Evolutionary conservation across 2,113 vertebrate genomes (phyloP), one percentile per base, ranked within the genome.

Genomic region (Spilogale gracilis): DNA sequence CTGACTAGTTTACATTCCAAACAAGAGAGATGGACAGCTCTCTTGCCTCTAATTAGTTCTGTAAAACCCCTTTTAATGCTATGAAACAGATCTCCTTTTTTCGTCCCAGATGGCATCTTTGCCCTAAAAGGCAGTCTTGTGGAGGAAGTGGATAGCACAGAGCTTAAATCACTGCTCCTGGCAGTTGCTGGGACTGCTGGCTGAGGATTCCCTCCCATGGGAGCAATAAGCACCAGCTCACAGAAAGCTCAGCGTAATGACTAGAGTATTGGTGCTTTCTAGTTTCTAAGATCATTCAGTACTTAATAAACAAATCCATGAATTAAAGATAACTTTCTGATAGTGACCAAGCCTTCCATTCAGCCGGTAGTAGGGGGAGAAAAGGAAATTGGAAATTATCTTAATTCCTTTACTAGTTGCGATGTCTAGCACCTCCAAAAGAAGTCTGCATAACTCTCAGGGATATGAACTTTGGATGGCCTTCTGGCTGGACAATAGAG

Each of bases 31-130:
- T 50, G 17, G 78, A 32, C 17, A 95, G 45, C 2, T 30, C 7
- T 90, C 92, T 96, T 87, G 45, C 88, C 92, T 82, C 58, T 65
- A 88, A 88, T 95, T 93, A 92, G 69, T 81, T 97, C 73, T 94
- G 32, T 58, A 85, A 90, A 95, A 81, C 61, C 50, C 38, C n/a
- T 95, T 78, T 92, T 85, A 78, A 81, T 38, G 32, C 48, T 81
- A 48, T 52, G 56, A 74, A 95, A 63, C 7, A 60, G 38, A 88
- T 69, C 43, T 87, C 17, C 14, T 32, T n/a, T 78, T 82, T 69
- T 50, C 52, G 56, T 91, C 81, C 50, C 81, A 43, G 88, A 58
- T 96, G 81, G 50, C 58, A 95, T 92, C 30, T 96, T 65, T 90
- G 93, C 48, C 88, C 84, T 67, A 14, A 95, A 79, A 92, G 60